Evolutionary conservation across 2,113 vertebrate species (phyloP).

Genomic region (Psittacus erithacus): DNA sequence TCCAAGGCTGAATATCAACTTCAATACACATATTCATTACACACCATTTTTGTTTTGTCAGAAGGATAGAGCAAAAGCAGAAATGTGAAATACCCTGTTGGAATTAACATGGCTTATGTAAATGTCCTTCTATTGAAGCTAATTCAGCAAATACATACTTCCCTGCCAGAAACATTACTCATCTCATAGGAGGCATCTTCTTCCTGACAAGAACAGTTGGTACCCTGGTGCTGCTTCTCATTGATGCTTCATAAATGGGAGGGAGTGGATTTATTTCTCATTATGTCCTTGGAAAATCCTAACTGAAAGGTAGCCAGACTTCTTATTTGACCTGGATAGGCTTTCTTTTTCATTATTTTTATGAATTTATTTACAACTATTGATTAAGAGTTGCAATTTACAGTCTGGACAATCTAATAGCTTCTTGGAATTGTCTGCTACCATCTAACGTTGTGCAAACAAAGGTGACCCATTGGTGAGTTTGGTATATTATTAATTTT

Average conservation of each 20-base stretch:
- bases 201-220: neutral
- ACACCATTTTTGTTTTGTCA: neutral
- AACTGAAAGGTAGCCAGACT: neutral
- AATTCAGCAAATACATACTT: neutral
- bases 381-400: neutral
- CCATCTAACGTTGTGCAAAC: neutral
- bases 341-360: neutral
- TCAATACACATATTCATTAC: neutral
- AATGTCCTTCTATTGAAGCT: neutral
- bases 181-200: neutral
- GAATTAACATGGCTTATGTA: constrained; percentile 9
- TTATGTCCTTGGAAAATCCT: neutral
- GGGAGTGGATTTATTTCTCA: neutral
- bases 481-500: neutral
- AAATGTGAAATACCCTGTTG: neutral
- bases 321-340: neutral
- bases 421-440: neutral
- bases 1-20: neutral
- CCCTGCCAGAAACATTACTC: neutral
- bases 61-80: neutral
- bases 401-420: neutral
- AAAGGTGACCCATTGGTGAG: neutral
- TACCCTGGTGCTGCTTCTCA: neutral
- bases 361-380: neutral
- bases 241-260: neutral